A percentile compares a stretch with the other conserved stretches of the same genome.
These are phyloP conservation scores for Pyrochroa serraticornis DNA, from an alignment of 2,888 invertebrate genomes.

Conservation along the genomic window DNA sequence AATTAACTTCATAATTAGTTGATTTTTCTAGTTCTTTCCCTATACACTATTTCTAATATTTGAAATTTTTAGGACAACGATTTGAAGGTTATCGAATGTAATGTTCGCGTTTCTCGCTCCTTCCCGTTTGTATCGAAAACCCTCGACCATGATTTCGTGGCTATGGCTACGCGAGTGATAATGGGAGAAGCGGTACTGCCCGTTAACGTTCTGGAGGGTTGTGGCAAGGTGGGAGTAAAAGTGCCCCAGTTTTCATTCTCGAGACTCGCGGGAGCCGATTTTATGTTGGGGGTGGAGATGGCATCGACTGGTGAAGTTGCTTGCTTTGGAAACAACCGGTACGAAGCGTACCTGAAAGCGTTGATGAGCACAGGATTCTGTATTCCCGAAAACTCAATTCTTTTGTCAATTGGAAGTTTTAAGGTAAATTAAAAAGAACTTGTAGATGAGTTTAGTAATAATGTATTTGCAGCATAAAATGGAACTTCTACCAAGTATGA, in stretches of 20 bases:
- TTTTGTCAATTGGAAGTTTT: slow-evolving; percentile 94
- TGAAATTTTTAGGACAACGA: slow-evolving; percentile 72
- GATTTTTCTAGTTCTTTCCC: background rate
- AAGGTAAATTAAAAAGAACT: slow-evolving; percentile 70
- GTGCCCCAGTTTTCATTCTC: slow-evolving; percentile 99
- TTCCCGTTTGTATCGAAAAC: slow-evolving; percentile 99
- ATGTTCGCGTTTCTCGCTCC: slow-evolving; percentile 95
- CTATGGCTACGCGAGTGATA: slow-evolving; percentile 93
- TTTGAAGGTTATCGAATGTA: slow-evolving; percentile 98
- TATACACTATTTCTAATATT: background rate
- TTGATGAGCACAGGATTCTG: slow-evolving; percentile 97
- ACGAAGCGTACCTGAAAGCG: slow-evolving; percentile 97
- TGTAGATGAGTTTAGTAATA: slow-evolving; percentile 7
- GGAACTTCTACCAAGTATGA: slow-evolving; percentile 84
- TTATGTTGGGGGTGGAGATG: slow-evolving; percentile 99
- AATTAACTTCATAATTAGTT: too few species aligned
- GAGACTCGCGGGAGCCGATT: slow-evolving; percentile 95
- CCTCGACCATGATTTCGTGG: slow-evolving; percentile 95
- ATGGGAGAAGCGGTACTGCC: slow-evolving; percentile 86
- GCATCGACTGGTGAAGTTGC: slow-evolving; percentile 99
- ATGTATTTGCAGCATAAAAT: slow-evolving; percentile 79
- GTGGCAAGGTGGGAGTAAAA: slow-evolving; percentile 94
- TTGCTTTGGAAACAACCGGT: slow-evolving; percentile 97
- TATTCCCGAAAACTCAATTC: slow-evolving; percentile 91
- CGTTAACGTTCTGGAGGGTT: slow-evolving; percentile 79